Evolutionary conservation across 2,888 invertebrate species (phyloP), one percentile per base, ranked within the genome.

Genomic region (Exocentrus adspersus): DNA sequence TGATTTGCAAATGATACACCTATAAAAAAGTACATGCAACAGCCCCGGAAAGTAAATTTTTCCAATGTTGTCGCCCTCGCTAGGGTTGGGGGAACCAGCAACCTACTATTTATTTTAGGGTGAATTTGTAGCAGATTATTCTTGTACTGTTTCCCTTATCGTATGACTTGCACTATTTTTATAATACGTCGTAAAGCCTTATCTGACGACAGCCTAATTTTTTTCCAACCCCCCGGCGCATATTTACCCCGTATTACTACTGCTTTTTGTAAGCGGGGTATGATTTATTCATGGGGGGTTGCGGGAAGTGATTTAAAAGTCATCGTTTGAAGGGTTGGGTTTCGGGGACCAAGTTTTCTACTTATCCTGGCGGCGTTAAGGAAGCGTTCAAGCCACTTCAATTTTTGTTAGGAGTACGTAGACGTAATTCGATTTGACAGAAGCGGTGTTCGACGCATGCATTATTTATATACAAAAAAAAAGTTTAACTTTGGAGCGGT

Each of bases 1-100:
- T 54, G 43, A 42, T 43, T n/a, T 24, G 20, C n/a, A 54, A 43
- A 43, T 42, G 54, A 43, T 43, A 54, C 28, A 43, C 24, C 24
- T 54, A 43, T 43, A 28, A 43, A n/a, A n/a, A n/a, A n/a, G n/a
- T n/a, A 54, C 54, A 54, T 54, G 54, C 54, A 54, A 54, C 21
- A 43, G 43, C 9, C 28, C 43, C 14, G n/a, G 16, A 42, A 43
- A 54, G 54, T 43, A 43, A 21, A 42, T 53, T 30, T 50, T 50
- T 30, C 50, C 50, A 2, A 50, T 54, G 54, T 54, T 54, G 42
- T 54, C 16, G 21, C n/a, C 17, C n/a, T n/a, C n/a, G 28, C 43
- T 28, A 24, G 54, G 54, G 54, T 24, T 42, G 28, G 37, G 28
- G 43, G 20, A 53, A 30, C 16, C 30, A 10, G 30, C 30, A 17